A percentile compares a stretch with the other conserved stretches of the same genome.
These are phyloP conservation scores for Drosophila rhopaloa DNA, from an alignment of 1,140 invertebrate species.

Conservation along the genomic window DNA sequence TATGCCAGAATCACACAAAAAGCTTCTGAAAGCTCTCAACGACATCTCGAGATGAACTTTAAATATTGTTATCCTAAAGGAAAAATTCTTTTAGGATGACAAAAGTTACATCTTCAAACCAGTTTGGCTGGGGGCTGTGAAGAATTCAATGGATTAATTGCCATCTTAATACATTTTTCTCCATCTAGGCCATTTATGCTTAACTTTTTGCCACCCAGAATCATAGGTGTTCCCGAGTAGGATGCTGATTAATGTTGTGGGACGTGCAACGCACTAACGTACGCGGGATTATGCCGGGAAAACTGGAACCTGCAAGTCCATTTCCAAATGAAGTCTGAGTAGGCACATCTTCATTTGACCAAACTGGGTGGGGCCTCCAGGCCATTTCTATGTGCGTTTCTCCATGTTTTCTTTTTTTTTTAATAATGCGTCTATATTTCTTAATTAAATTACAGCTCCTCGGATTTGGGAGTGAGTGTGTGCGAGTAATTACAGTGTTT, in stretches of 20 bases:
- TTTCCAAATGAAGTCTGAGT: slow-evolving; percentile 23
- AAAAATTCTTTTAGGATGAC: not conserved
- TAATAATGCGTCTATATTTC: slow-evolving; percentile 74
- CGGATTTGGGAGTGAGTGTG: slow-evolving; percentile 18
- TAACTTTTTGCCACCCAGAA: slow-evolving; percentile 19
- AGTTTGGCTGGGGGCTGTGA: not conserved
- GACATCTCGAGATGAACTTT: slow-evolving; percentile 16
- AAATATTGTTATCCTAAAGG: not conserved
- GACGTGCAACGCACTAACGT: slow-evolving; percentile 1
- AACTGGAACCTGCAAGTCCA: slow-evolving; percentile 15
- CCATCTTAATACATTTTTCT: not conserved
- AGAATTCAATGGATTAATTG: not conserved
- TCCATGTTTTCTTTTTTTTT: slow-evolving; percentile 14
- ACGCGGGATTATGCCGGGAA: not conserved
- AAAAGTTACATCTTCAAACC: not conserved
- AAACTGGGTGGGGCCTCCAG: slow-evolving; percentile 32
- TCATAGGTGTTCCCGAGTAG: slow-evolving; percentile 10
- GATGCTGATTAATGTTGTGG: slow-evolving; percentile 30
- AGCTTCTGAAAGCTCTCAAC: slow-evolving; percentile 30
- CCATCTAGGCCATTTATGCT: slow-evolving; percentile 1
- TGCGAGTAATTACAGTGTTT: slow-evolving; percentile 68
- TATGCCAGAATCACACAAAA: slow-evolving; percentile 9
- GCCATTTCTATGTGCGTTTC: slow-evolving; percentile 14
- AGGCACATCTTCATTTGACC: slow-evolving; percentile 39
- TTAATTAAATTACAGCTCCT: slow-evolving; percentile 79